Evolutionary conservation across 1,140 invertebrate genomes (phyloP).

Genomic region (Bombyx mori): ASM3026992v2 NC_085126.1:4409001-4409500

Average conservation of each 20-base stretch:
- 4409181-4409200: slow-evolving; percentile 58
- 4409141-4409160: slow-evolving; percentile 41
- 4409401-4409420: too few relatives aligned
- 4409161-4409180: slow-evolving; percentile 40
- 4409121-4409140: slow-evolving; percentile 53
- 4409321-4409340: too few relatives aligned
- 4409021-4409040: neutral
- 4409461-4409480: too few relatives aligned
- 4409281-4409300: too few relatives aligned
- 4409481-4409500: too few relatives aligned
- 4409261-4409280: slow-evolving; percentile 13
- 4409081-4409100: slow-evolving; percentile 49
- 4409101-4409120: slow-evolving; percentile 39
- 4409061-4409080: slow-evolving; percentile 25
- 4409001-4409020: neutral
- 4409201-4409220: slow-evolving; percentile 59
- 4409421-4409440: too few relatives aligned
- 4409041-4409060: neutral
- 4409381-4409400: too few relatives aligned
- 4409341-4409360: too few relatives aligned
- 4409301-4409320: too few relatives aligned
- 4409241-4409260: slow-evolving; percentile 48
- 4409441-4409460: too few relatives aligned
- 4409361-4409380: too few relatives aligned
- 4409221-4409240: slow-evolving; percentile 51